phyloP scores from a whole-genome alignment of 1,140 invertebrate genomes.

The Drosophila pandora region DNA sequence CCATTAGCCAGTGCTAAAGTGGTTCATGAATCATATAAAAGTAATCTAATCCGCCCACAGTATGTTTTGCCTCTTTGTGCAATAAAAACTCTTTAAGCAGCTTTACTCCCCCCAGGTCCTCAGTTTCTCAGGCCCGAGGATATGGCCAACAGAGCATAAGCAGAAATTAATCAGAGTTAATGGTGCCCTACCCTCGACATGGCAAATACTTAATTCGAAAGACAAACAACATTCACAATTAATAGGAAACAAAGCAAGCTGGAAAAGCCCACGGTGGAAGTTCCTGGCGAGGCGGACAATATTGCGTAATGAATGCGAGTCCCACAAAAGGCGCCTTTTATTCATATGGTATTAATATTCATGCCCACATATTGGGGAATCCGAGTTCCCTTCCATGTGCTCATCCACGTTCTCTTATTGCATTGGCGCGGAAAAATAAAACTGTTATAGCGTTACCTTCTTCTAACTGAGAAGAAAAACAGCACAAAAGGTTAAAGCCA shows the following conservation, averaged over 20 bases:
- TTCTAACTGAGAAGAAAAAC: no score
- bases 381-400: not conserved
- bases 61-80: slow-evolving; percentile 1
- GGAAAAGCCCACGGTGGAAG: slow-evolving; percentile 22
- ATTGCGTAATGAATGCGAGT: slow-evolving; percentile 48
- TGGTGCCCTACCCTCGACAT: slow-evolving; percentile 24
- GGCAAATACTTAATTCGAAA: slow-evolving; percentile 41
- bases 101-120: slow-evolving; percentile 6
- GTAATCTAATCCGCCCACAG: not conserved
- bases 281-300: slow-evolving; percentile 29
- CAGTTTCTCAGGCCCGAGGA: not conserved
- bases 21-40: slow-evolving; percentile 29
- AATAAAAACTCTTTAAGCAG: slow-evolving; percentile 34
- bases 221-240: slow-evolving; percentile 42
- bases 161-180: slow-evolving; percentile 72
- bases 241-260: slow-evolving; percentile 54
- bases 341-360: slow-evolving; percentile 73
- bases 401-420: slow-evolving; percentile 3
- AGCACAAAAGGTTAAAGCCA: not conserved
- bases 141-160: slow-evolving; percentile 41
- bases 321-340: slow-evolving; percentile 65
- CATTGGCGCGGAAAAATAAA: slow-evolving; percentile 64
- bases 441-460: slow-evolving; percentile 57
- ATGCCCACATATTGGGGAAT: slow-evolving; percentile 34
- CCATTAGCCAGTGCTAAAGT: slow-evolving; percentile 30